Evolutionary conservation across 2,888 invertebrate species (phyloP).

Genomic region (Apotomis capreana): DNA sequence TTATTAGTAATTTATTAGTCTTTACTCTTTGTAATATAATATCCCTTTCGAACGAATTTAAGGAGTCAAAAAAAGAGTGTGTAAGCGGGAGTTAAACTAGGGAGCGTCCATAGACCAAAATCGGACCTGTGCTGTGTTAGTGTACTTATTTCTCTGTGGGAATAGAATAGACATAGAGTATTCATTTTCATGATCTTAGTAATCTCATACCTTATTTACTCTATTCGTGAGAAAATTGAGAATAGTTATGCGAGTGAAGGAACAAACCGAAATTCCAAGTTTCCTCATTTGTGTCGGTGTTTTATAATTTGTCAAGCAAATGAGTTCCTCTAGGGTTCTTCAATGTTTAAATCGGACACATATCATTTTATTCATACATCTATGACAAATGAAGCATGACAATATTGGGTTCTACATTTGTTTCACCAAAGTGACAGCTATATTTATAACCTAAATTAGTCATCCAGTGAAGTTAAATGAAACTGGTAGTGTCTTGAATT

Average conservation of each 20-base stretch:
- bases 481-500: conserved; percentile 61
- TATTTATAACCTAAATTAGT: conserved; percentile 77
- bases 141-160: too few relatives aligned
- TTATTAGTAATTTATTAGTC: too few relatives aligned
- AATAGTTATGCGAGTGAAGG: neutral
- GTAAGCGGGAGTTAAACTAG: too few relatives aligned
- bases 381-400: conserved; percentile 41
- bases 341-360: conserved; percentile 16
- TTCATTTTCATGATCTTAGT: too few relatives aligned
- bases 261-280: neutral
- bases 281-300: neutral
- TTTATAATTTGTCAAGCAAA: conserved; percentile 2
- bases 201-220: too few relatives aligned
- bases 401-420: conserved; percentile 34
- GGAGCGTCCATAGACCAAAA: too few relatives aligned
- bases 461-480: conserved; percentile 59
- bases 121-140: too few relatives aligned
- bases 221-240: neutral
- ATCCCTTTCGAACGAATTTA: too few relatives aligned
- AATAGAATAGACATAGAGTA: too few relatives aligned
- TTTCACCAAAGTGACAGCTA: conserved; percentile 54
- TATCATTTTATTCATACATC: conserved; percentile 14
- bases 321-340: conserved; percentile 3
- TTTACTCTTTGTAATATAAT: too few relatives aligned
- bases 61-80: too few relatives aligned